Evolutionary conservation across 2,113 vertebrate species (phyloP), one percentile per base, ranked within the genome.

Genomic region (Dipodomys spectabilis): DNA sequence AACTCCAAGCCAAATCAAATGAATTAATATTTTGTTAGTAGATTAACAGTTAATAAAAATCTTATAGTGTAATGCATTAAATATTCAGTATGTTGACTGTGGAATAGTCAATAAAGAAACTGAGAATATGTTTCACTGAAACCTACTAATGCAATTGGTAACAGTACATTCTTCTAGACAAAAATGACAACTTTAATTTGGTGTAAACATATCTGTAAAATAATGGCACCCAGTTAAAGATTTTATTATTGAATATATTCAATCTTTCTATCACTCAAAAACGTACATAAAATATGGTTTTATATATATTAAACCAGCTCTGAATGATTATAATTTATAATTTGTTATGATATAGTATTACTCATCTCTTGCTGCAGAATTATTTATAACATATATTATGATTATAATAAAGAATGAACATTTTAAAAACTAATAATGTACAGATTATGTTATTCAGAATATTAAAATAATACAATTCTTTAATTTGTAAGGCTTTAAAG

Each of bases 401-500:
- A 73, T 49, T 13, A 28, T 88, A 10, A 18, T 65, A 28, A 88
- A 82, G 22, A 91, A 39, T 57, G 53, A 57, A 57, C 12, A 57
- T 57, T 57, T 57, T 57, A 16, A 57, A 57, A 57, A 18, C 13
- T 15, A 57, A 57, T 57, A 18, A 57, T 13, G 32, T 27, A 22
- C 10, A 49, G 5, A 57, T 57, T 57, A 57, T 57, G 15, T 57
- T 57, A 57, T 57, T 57, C 53, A 57, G 4, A 4, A 57, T 57
- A 16, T 18, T 57, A 13, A 57, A 57, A 18, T 57, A 16, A 2
- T 57, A 57, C 12, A 57, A 57, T 13, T 57, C 62, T 88, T 94
- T 78, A 67, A 45, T 4, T 88, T 96, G 73, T 93, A 64, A 7
- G 44, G 5, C 91, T 96, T 92, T 68, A 93, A 22, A 12, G 75